Conservation (phyloP, 1,140 invertebrate species). For the Paracyclopina nana region DNA sequence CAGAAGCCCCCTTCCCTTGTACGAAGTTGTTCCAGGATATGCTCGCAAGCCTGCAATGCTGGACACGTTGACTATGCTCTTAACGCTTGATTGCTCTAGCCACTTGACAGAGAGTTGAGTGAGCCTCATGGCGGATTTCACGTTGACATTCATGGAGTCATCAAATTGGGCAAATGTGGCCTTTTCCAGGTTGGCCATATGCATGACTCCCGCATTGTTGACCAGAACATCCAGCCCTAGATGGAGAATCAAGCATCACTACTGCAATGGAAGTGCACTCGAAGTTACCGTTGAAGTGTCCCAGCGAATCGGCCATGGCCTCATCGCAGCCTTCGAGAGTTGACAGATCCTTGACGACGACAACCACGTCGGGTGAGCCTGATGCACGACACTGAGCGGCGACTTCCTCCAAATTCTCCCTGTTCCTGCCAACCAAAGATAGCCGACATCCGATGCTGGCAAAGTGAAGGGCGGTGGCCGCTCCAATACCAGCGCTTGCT, state of each 20-base stretch:
- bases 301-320: background rate
- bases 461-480: constrained; percentile 16
- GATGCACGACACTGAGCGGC: background rate
- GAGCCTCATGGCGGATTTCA: background rate
- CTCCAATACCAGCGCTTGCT: constrained; percentile 17
- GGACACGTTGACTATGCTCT: constrained; percentile 10
- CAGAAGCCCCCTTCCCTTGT: no score
- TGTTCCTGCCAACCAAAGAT: constrained; percentile 10
- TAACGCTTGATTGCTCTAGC: background rate
- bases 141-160: constrained; percentile 13
- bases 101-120: background rate
- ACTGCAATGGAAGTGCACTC: no score
- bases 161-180: background rate
- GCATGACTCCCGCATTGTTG: constrained; percentile 14
- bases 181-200: background rate
- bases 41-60: constrained; percentile 14
- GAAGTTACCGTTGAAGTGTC: constrained; percentile 5
- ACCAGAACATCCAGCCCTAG: constrained; percentile 10
- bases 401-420: constrained; percentile 3
- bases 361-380: constrained; percentile 1
- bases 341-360: background rate
- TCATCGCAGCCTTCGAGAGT: background rate
- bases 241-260: background rate
- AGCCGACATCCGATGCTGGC: constrained; percentile 12
- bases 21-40: constrained; percentile 10